Conservation (phyloP, 2,797 vertebrate species). For the Micropoecilia bifurca region DNA sequence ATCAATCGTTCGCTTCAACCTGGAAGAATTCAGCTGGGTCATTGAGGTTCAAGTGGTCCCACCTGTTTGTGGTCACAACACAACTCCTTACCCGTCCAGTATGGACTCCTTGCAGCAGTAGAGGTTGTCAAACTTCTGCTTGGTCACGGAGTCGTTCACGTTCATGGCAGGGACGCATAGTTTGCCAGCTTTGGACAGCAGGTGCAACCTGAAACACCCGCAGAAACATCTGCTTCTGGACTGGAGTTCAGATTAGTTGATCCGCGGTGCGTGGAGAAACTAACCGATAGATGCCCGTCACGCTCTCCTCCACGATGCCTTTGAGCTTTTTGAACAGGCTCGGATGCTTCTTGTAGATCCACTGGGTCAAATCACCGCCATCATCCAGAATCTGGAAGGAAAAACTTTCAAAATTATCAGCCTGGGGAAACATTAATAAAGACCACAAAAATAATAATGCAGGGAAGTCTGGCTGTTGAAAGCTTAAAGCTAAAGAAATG, state of each 20-base stretch:
- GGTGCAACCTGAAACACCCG: constrained; percentile 84
- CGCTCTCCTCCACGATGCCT: constrained; percentile 96
- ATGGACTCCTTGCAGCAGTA: constrained; percentile 96
- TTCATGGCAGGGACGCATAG: constrained; percentile 93
- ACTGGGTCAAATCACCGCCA: constrained; percentile 94
- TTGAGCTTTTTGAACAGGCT: constrained; percentile 91
- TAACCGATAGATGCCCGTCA: constrained; percentile 93
- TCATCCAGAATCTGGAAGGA: constrained; percentile 91
- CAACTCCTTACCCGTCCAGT: constrained; percentile 86
- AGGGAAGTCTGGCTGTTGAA: not conserved
- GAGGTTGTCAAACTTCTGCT: constrained; percentile 95
- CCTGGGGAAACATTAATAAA: not conserved
- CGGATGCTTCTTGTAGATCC: constrained; percentile 94
- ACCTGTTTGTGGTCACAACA: constrained; percentile 13
- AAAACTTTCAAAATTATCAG: not conserved
- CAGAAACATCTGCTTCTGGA: not conserved
- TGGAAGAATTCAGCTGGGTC: constrained; percentile 48
- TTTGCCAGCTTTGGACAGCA: constrained; percentile 89
- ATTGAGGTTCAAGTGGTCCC: not conserved
- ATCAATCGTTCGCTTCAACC: constrained; percentile 90
- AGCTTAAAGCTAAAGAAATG: not conserved
- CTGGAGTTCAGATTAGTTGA: not conserved
- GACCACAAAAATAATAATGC: not conserved
- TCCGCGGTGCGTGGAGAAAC: not conserved
- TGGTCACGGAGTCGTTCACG: constrained; percentile 93